These are phyloP conservation scores for Lutraria lutraria DNA, from an alignment of 2,888 invertebrate genomes.

Conservation along the genomic window DNA sequence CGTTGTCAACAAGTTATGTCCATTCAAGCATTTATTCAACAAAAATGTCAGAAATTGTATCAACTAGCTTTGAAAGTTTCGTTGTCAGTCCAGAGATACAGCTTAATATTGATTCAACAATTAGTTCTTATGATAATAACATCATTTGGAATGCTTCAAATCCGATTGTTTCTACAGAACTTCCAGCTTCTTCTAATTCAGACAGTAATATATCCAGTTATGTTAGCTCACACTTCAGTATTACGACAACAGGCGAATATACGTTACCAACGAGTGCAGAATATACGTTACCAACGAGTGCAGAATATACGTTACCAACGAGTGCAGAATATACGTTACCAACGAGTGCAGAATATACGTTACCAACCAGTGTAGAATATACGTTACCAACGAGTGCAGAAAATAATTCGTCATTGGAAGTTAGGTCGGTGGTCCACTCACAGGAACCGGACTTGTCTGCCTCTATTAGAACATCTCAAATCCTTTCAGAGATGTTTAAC, in stretches of 20 bases:
- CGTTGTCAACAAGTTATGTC: neutral
- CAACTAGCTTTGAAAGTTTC: neutral
- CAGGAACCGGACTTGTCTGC: neutral
- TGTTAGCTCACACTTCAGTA: neutral
- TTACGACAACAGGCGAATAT: neutral
- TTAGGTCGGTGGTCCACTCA: neutral
- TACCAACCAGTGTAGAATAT: neutral
- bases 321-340: neutral
- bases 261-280: too few species aligned
- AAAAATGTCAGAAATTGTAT: neutral
- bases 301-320: neutral
- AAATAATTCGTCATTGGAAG: neutral
- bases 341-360: neutral
- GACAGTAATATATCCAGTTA: neutral
- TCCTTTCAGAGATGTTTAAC: neutral
- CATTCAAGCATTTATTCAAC: neutral
- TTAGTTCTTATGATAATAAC: neutral
- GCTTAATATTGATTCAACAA: neutral
- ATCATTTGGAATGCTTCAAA: neutral
- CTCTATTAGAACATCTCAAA: neutral
- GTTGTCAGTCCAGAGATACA: neutral
- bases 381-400: neutral
- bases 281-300: too few species aligned
- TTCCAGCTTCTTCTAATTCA: neutral
- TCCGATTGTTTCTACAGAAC: neutral